Conservation (phyloP, 2,113 vertebrate genomes). For the Acrocephalus kingi region DNA sequence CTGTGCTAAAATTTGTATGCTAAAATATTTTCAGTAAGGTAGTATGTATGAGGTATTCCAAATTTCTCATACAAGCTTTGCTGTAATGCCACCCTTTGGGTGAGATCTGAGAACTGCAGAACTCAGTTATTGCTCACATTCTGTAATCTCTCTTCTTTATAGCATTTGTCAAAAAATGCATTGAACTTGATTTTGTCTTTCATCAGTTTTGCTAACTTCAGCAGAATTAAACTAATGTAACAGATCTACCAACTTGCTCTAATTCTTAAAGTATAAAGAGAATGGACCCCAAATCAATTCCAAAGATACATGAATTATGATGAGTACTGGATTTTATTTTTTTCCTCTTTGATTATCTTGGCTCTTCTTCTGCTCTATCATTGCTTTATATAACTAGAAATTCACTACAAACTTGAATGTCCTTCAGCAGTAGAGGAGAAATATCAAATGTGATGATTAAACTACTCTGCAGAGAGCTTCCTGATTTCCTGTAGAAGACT, state of each 20-base stretch:
- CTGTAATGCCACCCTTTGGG: background rate
- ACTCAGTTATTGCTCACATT: background rate
- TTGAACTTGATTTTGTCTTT: background rate
- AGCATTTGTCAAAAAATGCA: background rate
- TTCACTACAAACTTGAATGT: background rate
- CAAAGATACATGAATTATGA: background rate
- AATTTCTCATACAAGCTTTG: background rate
- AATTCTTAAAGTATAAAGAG: background rate
- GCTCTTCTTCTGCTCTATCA: background rate
- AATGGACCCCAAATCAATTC: background rate
- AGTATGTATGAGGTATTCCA: background rate
- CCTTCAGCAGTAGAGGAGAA: background rate
- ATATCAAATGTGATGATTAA: background rate
- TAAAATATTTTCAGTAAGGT: background rate
- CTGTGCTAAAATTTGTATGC: background rate
- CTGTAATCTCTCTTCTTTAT: background rate
- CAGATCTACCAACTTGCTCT: background rate
- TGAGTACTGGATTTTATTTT: background rate
- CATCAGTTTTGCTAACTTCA: background rate
- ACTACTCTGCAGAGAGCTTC: background rate
- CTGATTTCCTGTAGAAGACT: background rate
- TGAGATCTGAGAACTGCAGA: background rate
- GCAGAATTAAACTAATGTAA: background rate
- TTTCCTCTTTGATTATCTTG: background rate
- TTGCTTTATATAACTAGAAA: background rate